Evolutionary conservation across 2,797 vertebrate species (phyloP).

Genomic region (Paratrypauchen microcephalus): DNA sequence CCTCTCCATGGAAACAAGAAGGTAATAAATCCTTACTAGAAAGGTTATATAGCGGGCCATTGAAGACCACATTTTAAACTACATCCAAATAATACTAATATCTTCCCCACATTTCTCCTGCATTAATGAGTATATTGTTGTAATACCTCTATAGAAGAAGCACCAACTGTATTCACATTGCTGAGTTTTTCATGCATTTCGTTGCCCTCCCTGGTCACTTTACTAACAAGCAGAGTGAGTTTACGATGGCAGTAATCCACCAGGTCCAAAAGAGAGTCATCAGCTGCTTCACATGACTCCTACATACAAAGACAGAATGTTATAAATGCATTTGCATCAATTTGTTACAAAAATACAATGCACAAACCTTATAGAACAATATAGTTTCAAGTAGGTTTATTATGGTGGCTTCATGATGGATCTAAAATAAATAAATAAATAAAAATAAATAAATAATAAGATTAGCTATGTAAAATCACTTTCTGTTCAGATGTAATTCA

Average conservation of each 20-base stretch:
- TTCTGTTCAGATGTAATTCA: background rate
- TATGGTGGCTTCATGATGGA: conserved; percentile 91
- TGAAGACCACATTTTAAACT: too few relatives aligned
- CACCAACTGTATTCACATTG: conserved; percentile 25
- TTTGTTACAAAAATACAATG: background rate
- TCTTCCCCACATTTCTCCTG: too few relatives aligned
- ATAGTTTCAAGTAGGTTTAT: conserved; percentile 94
- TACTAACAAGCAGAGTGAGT: conserved; percentile 82
- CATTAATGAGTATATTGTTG: background rate
- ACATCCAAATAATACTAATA: too few relatives aligned
- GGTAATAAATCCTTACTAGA: too few relatives aligned
- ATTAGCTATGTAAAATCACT: background rate
- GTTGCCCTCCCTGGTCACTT: conserved; percentile 30
- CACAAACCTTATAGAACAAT: conserved; percentile 89
- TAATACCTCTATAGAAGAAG: conserved; percentile 79
- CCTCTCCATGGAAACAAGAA: too few relatives aligned
- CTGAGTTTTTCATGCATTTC: conserved; percentile 22
- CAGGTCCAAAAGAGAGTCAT: conserved; percentile 86
- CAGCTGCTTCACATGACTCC: conserved; percentile 91
- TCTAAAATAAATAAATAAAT: conserved; percentile 65
- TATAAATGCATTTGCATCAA: background rate
- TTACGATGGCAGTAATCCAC: conserved; percentile 96
- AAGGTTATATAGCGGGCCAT: too few relatives aligned
- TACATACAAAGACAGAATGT: conserved; percentile 50
- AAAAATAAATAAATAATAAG: background rate